Evolutionary conservation across 2,113 vertebrate genomes (phyloP).

Genomic region (Manacus vitellinus): DNA sequence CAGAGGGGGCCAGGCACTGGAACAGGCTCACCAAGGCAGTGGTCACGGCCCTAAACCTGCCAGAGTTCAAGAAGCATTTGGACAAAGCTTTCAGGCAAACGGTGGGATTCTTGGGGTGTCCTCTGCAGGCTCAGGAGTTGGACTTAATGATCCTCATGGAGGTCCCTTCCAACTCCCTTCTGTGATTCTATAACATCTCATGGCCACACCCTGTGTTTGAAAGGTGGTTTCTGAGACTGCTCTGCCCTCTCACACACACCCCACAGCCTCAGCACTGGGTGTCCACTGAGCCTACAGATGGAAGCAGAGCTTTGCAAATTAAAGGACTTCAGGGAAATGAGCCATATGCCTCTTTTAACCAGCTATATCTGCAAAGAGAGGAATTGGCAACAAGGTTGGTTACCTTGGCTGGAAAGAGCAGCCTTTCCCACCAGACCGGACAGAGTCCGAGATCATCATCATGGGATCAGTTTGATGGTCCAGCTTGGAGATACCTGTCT

Average conservation of each 20-base stretch:
- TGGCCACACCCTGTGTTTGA: accelerated
- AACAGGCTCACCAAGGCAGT: background rate
- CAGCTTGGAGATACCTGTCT: background rate
- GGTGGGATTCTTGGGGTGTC: background rate
- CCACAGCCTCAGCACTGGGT: background rate
- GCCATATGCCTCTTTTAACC: background rate
- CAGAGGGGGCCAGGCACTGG: background rate
- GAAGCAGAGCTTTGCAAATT: slow-evolving; percentile 27
- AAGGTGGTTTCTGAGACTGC: background rate
- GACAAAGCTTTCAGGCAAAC: accelerated
- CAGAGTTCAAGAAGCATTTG: background rate
- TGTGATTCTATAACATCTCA: background rate
- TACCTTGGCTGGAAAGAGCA: slow-evolving; percentile 5
- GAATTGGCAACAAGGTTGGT: background rate
- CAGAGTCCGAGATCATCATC: background rate
- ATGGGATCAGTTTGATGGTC: background rate
- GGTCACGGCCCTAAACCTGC: accelerated
- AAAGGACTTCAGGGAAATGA: background rate
- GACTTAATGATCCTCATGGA: background rate
- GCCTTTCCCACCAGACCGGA: background rate
- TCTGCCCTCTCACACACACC: background rate
- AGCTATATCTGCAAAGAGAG: background rate
- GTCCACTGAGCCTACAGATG: background rate
- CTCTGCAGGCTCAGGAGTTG: background rate
- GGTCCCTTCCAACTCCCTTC: background rate